Evolutionary conservation across 2,113 vertebrate genomes (phyloP), one percentile per base, ranked within the genome.

Genomic region (Zosterops borbonicus): DNA sequence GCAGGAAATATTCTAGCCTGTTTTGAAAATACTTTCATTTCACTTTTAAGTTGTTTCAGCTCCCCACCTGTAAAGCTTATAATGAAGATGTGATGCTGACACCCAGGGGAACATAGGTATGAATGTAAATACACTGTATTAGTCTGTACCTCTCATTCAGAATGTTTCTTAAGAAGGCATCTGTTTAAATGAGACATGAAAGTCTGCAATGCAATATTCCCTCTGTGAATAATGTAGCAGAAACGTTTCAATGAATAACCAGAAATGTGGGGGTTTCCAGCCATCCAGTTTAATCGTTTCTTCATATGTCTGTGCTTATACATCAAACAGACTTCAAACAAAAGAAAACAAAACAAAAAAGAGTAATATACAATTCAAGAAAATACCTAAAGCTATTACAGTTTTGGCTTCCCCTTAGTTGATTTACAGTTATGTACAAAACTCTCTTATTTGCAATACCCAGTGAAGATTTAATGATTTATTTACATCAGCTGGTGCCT

Each of bases 251-350:
- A 93, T 28, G 35, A 95, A 79, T 58, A 89, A 80, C 13, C 21
- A 67, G 35, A 42, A 92, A 83, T 28, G 76, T 20, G 49, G 23
- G 17, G 23, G 2, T 56, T 83, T 95, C 56, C 76, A 86, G 25
- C 84, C 52, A 37, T 95, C 28, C 27, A 78, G 39, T 97, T 96
- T 95, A 96, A 97, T 97, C 77, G 74, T 86, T 90, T 95, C 59
- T 93, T 93, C 89, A 69, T 93, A 62, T 46, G 49, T 67, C 60
- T 78, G 44, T 70, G 33, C 90, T 95, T 97, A 96, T 93, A 97
- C 83, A 95, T 76, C 78, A 95, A 81, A 93, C 87, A 91, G 88
- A 82, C n/a, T 91, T 92, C 28, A 83, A 94, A 92, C 65, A 90
- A 74, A 76, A 41, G 24, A 50, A 41, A 89, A 28, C 5, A 53